Evolutionary conservation across 2,797 vertebrate genomes (phyloP), one percentile per base, ranked within the genome.

Genomic region (Paedocypris micromegethes): DNA sequence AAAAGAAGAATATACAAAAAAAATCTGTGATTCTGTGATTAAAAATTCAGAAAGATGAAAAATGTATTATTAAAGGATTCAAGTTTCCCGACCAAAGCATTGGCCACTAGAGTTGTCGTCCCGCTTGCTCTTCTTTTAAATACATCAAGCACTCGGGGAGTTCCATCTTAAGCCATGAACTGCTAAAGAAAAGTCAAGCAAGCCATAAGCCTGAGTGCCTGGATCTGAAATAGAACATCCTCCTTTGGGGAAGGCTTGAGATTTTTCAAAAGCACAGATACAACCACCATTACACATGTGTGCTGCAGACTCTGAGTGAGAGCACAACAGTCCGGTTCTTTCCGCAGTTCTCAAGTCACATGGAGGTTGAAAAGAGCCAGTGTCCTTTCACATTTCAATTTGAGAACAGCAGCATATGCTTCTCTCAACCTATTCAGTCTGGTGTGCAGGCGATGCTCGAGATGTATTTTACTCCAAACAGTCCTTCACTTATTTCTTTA

Each of bases 51-150:
- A 82, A 82, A 77, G 75, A 57, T 46, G 55, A 51, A 0, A 44
- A 37, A 75, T 88, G 60, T 80, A 90, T 90, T 78, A 88, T 90
- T 87, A 67, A 89, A 73, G 38, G 66, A 38, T 71, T 64, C 44
- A 63, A 74, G 70, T 58, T 23, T 81, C 77, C 50, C 51, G 39
- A 82, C 78, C 73, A 54, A n/a, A 72, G 77, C 77, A 77, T 73
- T 77, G 64, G 57, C 69, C 9, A 50, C 63, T 8, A 40, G 61
- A 77, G 75, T 74, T 73, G 55, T 74, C 71, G 67, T 80, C 81
- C 59, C 80, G 64, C 55, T 7, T 23, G 38, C 42, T 58, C 52
- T 53, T 56, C 66, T 6, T 3, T 65, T 56, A 58, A 66, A 72
- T 60, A 43, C 52, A 58, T 73, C 68, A 52, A 70, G 38, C 57